phyloP scores from a whole-genome alignment of 2,113 vertebrate species.

The Clarias magur region DNA sequence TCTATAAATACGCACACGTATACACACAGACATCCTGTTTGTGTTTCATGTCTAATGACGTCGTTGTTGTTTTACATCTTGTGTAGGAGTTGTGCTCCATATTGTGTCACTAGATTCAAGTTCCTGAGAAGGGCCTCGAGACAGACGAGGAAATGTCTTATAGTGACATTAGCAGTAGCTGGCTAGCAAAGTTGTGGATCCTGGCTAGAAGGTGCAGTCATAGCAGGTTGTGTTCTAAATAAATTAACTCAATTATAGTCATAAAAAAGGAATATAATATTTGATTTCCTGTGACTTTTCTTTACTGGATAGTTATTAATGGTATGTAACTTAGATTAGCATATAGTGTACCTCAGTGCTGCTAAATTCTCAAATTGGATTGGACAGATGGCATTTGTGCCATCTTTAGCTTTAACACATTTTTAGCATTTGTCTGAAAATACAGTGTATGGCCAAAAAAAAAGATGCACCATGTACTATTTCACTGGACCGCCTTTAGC shows the following conservation, averaged over 20 bases:
- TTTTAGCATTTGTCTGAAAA: not conserved
- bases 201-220: not conserved
- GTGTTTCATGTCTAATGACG: conserved; percentile 12
- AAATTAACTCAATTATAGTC: not conserved
- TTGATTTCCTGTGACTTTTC: not conserved
- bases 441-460: too few relatives aligned
- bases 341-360: not conserved
- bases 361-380: not conserved
- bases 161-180: not conserved
- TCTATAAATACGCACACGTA: conserved; percentile 34
- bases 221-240: not conserved
- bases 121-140: conserved; percentile 2
- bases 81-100: conserved; percentile 16
- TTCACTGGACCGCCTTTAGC: too few relatives aligned
- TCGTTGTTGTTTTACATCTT: not conserved
- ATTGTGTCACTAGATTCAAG: conserved; percentile 5
- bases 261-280: not conserved
- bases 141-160: not conserved
- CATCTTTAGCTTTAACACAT: too few relatives aligned
- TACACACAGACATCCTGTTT: conserved; percentile 33
- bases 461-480: too few relatives aligned
- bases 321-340: not conserved
- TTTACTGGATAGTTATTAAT: not conserved
- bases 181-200: too few relatives aligned
- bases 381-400: not conserved